These are phyloP conservation scores for Hirtodrosophila histrioides DNA, from an alignment of 2,888 invertebrate genomes.

Conservation along the genomic window DNA sequence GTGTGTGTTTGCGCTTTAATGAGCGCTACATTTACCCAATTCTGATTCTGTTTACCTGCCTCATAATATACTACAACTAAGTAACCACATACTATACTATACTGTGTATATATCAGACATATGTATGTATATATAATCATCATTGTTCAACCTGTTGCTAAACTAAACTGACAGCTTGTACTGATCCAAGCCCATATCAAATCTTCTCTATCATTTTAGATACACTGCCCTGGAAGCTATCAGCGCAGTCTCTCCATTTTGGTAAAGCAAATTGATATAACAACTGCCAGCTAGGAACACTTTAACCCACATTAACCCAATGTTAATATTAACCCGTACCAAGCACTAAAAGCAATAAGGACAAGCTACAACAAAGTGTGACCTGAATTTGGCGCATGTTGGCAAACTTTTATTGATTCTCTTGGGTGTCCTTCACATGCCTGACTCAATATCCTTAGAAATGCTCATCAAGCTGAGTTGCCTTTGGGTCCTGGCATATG, in stretches of 20 bases:
- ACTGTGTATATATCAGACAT: slow-evolving; percentile 3
- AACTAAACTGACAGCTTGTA: slow-evolving; percentile 38
- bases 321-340: background rate
- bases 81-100: no score
- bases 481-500: slow-evolving; percentile 6
- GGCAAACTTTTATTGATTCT: slow-evolving; percentile 61
- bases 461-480: slow-evolving; percentile 4
- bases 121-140: slow-evolving; percentile 10
- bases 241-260: slow-evolving; percentile 65
- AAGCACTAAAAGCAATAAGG: slow-evolving; percentile 3
- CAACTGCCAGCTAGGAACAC: slow-evolving; percentile 10
- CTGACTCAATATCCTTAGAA: slow-evolving; percentile 7
- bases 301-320: background rate
- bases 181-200: slow-evolving; percentile 44
- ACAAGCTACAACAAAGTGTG: slow-evolving; percentile 1
- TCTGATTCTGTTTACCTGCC: slow-evolving; percentile 49
- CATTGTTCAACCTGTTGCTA: slow-evolving; percentile 22
- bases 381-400: slow-evolving; percentile 8
- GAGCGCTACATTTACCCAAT: slow-evolving; percentile 42
- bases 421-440: slow-evolving; percentile 52
- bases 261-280: slow-evolving; percentile 56
- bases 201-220: slow-evolving; percentile 77
- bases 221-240: slow-evolving; percentile 71
- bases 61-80: slow-evolving; percentile 6
- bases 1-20: slow-evolving; percentile 60